These are phyloP conservation scores for Listrodromus nycthemerus DNA, from an alignment of 2,888 invertebrate genomes.

Conservation along the genomic window DNA sequence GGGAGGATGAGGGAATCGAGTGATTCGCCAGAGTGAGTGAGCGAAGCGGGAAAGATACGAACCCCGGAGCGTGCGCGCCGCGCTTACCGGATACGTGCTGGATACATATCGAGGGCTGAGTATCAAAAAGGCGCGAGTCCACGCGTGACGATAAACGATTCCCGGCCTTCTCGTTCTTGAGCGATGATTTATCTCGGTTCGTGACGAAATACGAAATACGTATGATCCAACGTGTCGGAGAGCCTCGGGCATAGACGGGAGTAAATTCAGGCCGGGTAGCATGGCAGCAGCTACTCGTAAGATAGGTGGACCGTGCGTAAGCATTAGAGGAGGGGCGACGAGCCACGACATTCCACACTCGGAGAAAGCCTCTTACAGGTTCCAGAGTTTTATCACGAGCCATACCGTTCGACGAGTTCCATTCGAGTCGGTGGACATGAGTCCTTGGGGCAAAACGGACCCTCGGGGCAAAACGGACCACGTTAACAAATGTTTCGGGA, in stretches of 20 bases:
- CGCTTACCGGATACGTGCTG: conserved; percentile 27
- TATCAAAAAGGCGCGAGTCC: neutral
- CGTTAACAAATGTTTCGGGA: no score
- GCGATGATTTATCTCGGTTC: neutral
- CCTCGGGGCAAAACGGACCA: no score
- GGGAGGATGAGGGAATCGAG: conserved; percentile 37
- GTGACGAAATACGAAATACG: conserved; percentile 25
- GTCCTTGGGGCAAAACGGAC: no score
- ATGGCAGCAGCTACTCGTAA: neutral
- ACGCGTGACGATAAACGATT: neutral
- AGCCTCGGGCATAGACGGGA: neutral
- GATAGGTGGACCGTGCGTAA: conserved; percentile 23
- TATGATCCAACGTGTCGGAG: conserved; percentile 3
- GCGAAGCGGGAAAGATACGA: conserved; percentile 10
- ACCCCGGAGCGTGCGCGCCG: conserved; percentile 16
- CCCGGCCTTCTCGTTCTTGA: neutral
- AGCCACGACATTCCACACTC: conserved; percentile 47
- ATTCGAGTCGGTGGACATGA: neutral
- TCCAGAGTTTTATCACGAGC: neutral
- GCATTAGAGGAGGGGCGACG: conserved; percentile 30
- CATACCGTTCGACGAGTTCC: neutral
- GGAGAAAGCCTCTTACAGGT: conserved; percentile 48
- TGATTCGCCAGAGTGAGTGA: conserved; percentile 50
- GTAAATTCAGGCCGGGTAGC: neutral
- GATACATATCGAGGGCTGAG: conserved; percentile 22